Evolutionary conservation across 1,140 invertebrate genomes (phyloP).

Genomic region (Ceratina calcarata): DNA sequence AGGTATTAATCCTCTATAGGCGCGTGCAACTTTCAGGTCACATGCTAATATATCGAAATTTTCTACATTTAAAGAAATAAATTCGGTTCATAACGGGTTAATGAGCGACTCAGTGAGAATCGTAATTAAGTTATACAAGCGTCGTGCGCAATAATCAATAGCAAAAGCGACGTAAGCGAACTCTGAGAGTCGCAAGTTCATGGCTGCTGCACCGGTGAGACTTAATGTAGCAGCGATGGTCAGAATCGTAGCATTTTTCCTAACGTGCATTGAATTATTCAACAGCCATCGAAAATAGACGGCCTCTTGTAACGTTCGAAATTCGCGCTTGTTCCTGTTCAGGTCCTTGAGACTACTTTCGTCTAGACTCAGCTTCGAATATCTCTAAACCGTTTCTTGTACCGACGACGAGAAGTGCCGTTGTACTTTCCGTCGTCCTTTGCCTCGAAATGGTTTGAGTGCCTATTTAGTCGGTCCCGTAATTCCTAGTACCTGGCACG

Average conservation of each 20-base stretch:
- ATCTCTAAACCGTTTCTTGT: neutral
- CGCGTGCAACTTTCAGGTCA: no score
- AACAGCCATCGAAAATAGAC: conserved; percentile 16
- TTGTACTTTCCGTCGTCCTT: neutral
- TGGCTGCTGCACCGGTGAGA: neutral
- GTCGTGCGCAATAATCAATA: neutral
- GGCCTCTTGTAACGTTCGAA: conserved; percentile 14
- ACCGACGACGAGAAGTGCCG: neutral
- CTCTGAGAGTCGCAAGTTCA: conserved; percentile 2
- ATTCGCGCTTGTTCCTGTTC: neutral
- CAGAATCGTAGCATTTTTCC: neutral
- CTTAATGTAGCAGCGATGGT: neutral
- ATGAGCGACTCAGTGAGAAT: conserved; percentile 1
- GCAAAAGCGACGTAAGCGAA: neutral
- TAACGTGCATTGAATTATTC: conserved; percentile 27
- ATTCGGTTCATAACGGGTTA: no score
- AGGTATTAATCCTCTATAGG: no score
- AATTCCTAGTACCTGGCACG: conserved; percentile 38
- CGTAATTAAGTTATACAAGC: conserved; percentile 14
- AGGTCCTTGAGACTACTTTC: neutral
- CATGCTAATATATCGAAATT: no score
- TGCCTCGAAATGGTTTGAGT: neutral
- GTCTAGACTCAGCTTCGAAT: neutral
- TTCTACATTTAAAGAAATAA: no score
- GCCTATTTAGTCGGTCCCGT: conserved; percentile 10